Base-by-base conservation (phyloP, 2,888 invertebrate genomes). In the Hypselothyrea guttata region DNA sequence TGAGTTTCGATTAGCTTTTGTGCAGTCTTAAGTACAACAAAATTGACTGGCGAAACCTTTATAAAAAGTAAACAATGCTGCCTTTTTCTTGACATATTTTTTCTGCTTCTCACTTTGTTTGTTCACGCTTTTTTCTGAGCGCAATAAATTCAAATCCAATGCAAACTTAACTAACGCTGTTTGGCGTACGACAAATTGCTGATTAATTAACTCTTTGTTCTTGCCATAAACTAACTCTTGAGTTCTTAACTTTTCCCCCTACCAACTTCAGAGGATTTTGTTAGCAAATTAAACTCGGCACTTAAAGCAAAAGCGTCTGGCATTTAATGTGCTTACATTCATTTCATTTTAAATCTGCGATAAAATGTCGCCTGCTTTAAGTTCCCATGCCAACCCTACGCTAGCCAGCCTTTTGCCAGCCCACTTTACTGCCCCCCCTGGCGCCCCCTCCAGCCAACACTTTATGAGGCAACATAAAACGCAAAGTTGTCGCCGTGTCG, bases 251-350 rank as follows among this genome's bases (percentile, higher is more conserved):
- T 60, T 75, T 70, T 71, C 46, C 40, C 34, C 11, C 16, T 27
- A 7, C 9, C 1, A n/a, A n/a, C 12, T 8, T 2, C 12, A n/a
- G n/a, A n/a, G n/a, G n/a, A n/a, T n/a, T 34, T 7, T 5, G 8
- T n/a, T 22, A 9, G 7, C 30, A 13, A 16, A 22, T 48, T 15
- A 37, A 57, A 45, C 35, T 49, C 42, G 7, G 2, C 67, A 73
- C 66, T 78, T 75, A 61, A 73, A 75, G 62, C 58, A 47, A 52
- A 59, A 49, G 68, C 62, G 58, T 34, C 55, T 64, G 68, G 55
- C 74, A 71, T 83, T 83, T 78, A 83, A 79, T 83, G 83, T 83
- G 83, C 78, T 79, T 76, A 71, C 83, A 79, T 75, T 83, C 76
- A 69, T 83, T 82, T 67, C 58, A 58, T 78, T 82, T 83, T 71